Conservation (phyloP, 2,797 vertebrate genomes). For the Tokudaia muenninki region DNA sequence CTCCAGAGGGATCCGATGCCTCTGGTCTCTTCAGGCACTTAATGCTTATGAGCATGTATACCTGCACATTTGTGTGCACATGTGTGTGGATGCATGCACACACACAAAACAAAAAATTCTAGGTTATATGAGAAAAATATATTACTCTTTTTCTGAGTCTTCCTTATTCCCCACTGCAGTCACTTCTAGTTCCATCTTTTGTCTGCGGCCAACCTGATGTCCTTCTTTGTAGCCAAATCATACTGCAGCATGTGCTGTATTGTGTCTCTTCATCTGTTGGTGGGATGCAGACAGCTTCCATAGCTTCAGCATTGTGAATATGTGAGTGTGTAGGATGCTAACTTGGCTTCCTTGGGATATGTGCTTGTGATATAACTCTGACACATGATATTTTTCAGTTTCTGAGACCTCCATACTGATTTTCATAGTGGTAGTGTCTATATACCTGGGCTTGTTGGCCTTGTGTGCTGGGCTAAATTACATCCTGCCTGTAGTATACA, state of each 20-base stretch:
- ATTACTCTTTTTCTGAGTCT: background rate
- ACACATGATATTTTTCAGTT: too few species aligned
- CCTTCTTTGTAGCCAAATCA: background rate
- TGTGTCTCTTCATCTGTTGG: background rate
- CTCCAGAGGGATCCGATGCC: background rate
- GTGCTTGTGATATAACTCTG: too few species aligned
- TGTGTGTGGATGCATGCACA: background rate
- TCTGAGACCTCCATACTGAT: background rate
- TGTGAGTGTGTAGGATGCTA: background rate
- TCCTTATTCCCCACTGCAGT: too few species aligned
- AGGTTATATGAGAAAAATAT: background rate
- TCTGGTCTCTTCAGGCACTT: background rate
- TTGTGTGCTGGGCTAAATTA: background rate
- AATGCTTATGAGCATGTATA: background rate
- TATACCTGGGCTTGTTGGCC: too few species aligned
- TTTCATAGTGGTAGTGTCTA: background rate
- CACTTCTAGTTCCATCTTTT: background rate
- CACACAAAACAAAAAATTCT: background rate
- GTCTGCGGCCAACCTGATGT: background rate
- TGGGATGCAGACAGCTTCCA: background rate
- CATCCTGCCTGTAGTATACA: background rate
- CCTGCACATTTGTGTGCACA: too few species aligned
- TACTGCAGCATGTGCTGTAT: background rate
- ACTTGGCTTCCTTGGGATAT: background rate
- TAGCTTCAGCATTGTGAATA: background rate